Evolutionary conservation across 2,888 invertebrate genomes (phyloP).

Genomic region (Dugesia japonica): DNA sequence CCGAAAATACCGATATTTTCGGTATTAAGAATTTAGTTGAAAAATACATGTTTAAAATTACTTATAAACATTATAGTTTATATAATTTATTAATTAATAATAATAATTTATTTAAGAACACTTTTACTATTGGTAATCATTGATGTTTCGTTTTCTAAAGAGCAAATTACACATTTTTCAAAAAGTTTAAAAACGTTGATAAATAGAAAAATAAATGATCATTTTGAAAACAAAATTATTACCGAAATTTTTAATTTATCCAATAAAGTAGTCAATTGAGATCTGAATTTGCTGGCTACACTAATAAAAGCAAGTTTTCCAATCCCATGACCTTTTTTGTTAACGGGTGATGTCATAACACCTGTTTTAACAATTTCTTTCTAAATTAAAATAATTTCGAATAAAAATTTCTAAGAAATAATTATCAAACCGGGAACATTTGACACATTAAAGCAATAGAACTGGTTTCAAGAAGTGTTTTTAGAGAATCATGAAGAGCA

Average conservation of each 20-base stretch:
- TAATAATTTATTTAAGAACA: no score
- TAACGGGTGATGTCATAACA: neutral
- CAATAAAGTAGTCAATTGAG: constrained; percentile 73
- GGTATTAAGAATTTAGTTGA: no score
- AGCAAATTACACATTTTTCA: no score
- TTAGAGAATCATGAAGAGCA: constrained; percentile 80
- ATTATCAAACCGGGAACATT: constrained; percentile 11
- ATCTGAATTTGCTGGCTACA: constrained; percentile 85
- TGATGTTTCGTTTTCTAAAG: no score
- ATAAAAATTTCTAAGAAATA: constrained; percentile 39
- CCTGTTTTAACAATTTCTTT: neutral
- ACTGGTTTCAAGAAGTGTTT: constrained; percentile 70
- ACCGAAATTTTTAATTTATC: constrained; percentile 72
- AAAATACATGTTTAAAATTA: no score
- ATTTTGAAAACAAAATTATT: constrained; percentile 36
- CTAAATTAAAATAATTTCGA: constrained; percentile 33
- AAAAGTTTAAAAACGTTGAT: no score
- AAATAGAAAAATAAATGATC: no score
- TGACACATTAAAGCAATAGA: constrained; percentile 51
- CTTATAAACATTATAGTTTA: no score
- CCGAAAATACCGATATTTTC: no score
- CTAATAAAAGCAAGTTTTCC: constrained; percentile 61
- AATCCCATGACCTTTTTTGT: neutral
- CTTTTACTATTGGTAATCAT: no score
- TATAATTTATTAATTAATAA: no score